These are phyloP conservation scores for Chelon labrosus DNA, from an alignment of 2,797 vertebrate genomes.

Conservation along the genomic window DNA sequence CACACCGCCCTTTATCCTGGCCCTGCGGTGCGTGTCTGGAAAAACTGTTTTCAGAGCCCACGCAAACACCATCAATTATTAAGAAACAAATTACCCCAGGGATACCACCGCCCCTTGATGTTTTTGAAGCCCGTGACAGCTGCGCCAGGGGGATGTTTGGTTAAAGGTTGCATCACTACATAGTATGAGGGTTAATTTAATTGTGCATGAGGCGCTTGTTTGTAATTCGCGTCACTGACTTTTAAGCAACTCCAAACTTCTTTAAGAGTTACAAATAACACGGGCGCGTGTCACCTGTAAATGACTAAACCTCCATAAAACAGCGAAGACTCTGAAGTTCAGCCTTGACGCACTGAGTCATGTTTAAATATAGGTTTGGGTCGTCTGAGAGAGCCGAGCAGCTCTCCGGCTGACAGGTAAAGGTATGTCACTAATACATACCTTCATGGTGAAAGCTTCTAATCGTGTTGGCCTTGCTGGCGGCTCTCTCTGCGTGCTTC, in stretches of 20 bases:
- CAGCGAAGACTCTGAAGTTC: slow-evolving; percentile 70
- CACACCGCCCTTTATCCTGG: slow-evolving; percentile 76
- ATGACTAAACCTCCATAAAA: slow-evolving; percentile 78
- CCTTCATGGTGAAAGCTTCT: slow-evolving; percentile 99
- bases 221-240: slow-evolving; percentile 31
- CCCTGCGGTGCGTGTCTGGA: slow-evolving; percentile 82
- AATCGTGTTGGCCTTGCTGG: slow-evolving; percentile 97
- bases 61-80: slow-evolving; percentile 87
- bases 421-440: slow-evolving; percentile 87
- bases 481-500: slow-evolving; percentile 89
- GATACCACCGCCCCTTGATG: slow-evolving; percentile 73
- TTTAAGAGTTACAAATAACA: slow-evolving; percentile 47
- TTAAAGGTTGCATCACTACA: slow-evolving; percentile 68
- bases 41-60: slow-evolving; percentile 84
- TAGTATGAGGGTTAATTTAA: slow-evolving; percentile 30
- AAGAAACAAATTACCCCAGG: slow-evolving; percentile 81
- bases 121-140: slow-evolving; percentile 75
- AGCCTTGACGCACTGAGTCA: slow-evolving; percentile 76
- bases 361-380: slow-evolving; percentile 79
- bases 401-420: slow-evolving; percentile 75
- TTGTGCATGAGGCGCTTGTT: slow-evolving; percentile 37
- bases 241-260: slow-evolving; percentile 19
- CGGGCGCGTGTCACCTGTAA: slow-evolving; percentile 73
- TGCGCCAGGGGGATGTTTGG: slow-evolving; percentile 63
- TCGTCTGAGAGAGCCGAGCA: slow-evolving; percentile 72